Percentiles rank a stretch among this genome's conserved stretches.
Conservation (phyloP, 92 coral and sea anemone species). For the Parazoanthus atlanticus region DNA sequence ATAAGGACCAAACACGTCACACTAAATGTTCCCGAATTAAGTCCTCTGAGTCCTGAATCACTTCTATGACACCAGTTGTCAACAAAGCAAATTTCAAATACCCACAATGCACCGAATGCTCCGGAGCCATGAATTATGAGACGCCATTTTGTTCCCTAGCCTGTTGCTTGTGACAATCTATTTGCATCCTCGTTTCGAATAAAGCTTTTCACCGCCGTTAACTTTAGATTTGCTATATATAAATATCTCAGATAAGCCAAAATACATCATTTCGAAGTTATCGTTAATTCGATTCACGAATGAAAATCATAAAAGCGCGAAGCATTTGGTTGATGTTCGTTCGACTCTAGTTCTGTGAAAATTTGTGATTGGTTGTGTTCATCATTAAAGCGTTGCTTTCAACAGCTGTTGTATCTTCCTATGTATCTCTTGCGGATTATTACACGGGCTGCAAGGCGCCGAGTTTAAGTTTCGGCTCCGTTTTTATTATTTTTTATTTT, state of each 20-base stretch:
- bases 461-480: too few relatives aligned
- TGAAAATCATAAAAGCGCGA: too few relatives aligned
- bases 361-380: too few relatives aligned
- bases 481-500: too few relatives aligned
- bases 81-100: neutral
- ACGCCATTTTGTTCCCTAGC: neutral
- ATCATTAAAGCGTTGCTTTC: too few relatives aligned
- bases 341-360: too few relatives aligned
- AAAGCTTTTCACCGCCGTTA: neutral
- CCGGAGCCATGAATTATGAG: neutral
- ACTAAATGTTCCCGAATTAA: conserved; percentile 61
- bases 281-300: too few relatives aligned
- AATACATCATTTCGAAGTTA: neutral
- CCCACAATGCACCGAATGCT: neutral
- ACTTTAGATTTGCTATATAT: neutral
- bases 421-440: too few relatives aligned
- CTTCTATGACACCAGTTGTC: conserved; percentile 43
- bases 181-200: neutral
- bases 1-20: conserved; percentile 56
- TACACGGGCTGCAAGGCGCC: too few relatives aligned
- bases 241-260: neutral
- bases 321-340: too few relatives aligned
- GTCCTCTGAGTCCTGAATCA: conserved; percentile 59
- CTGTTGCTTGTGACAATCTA: neutral
- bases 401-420: too few relatives aligned